Evolutionary conservation across 1,140 invertebrate genomes (phyloP), one percentile per base, ranked within the genome.

Genomic region (Babylonia areolata): DNA sequence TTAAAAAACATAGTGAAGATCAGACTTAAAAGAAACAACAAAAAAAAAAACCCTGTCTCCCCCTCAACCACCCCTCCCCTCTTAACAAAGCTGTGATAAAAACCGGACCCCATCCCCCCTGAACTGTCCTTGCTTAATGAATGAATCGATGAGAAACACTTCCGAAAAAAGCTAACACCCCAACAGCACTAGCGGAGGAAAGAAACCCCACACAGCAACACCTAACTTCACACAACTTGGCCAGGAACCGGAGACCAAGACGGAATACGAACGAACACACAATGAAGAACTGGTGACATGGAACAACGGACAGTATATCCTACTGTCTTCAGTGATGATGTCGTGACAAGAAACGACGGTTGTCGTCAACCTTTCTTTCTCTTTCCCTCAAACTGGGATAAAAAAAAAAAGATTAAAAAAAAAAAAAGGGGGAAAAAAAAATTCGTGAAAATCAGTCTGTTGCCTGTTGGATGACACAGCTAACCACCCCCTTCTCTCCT

Each of bases 391-490:
- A 69, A 69, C 15, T 69, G 23, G 6, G 15, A 69, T 20, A 31
- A 31, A n/a, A 69, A 69, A 69, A 69, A 69, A 23, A 69, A 23
- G 6, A 64, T 64, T 80, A 20, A 40, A 77, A 77, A 77, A 73
- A 35, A 73, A 79, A 54, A 35, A 79, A 42, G 40, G 20, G 20
- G 20, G 20, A 51, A 11, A 28, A 64, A 64, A 64, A 64, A 64
- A 64, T 23, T 0, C 15, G 17, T 23, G 28, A 64, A 64, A 64
- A 64, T 64, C 58, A 64, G 58, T 58, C n/a, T 33, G 82, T 84
- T 84, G 82, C 82, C 82, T 84, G 82, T 84, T 73, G 82, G 69
- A 84, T 84, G 64, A 35, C 69, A 84, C 82, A 84, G 42, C 64
- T 46, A 75, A 17, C n/a, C 37, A 42, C 2, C 35, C 75, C 15